Base-by-base conservation (phyloP, 2,888 invertebrate genomes). In the Atethmia centrago region DNA sequence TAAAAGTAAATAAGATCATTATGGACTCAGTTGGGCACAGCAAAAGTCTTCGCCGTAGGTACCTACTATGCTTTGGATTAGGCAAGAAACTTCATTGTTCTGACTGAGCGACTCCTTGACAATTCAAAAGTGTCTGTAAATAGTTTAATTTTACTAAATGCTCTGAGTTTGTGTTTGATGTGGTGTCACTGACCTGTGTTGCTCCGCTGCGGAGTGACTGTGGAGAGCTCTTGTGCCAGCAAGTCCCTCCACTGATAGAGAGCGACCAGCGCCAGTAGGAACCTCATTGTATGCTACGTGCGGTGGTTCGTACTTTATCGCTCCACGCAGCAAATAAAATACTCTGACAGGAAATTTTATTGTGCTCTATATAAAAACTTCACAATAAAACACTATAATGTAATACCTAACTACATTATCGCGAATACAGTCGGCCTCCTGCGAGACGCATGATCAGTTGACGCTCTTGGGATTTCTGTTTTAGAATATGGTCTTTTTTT, bases 111-210 rank as follows among this genome's bases (percentile, higher is more conserved):
- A 28, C 31, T 31, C 28, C 25, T 45, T 28, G 42, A 45, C 8
- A 45, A 0, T 63, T 47, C 8, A 53, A 31, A 31, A n/a, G 9
- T 63, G 49, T 4, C 28, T 10, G 10, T 14, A 28, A 42, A 63
- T 28, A 8, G 45, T 63, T 63, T 14, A 8, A 25, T 42, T 61
- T 3, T 10, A 42, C 47, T 14, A 49, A 28, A 63, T 21, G 5
- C 5, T n/a, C 53, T 31, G 7, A 31, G 55, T n/a, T 63, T 31
- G 7, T n/a, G 55, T 56, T 64, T n/a, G 28, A n/a, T 64, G 31
- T 64, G 56, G 21, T 64, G 49, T 28, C n/a, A 73, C 81, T 83
- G 63, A 81, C 81, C 81, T 31, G 74, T n/a, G 47, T 21, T 5
- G 25, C 3, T 1, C n/a, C 16, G n/a, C 14, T 19, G 58, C 68